Conservation (phyloP, 2,113 vertebrate genomes). For the Xyliphius kryptos region DNA sequence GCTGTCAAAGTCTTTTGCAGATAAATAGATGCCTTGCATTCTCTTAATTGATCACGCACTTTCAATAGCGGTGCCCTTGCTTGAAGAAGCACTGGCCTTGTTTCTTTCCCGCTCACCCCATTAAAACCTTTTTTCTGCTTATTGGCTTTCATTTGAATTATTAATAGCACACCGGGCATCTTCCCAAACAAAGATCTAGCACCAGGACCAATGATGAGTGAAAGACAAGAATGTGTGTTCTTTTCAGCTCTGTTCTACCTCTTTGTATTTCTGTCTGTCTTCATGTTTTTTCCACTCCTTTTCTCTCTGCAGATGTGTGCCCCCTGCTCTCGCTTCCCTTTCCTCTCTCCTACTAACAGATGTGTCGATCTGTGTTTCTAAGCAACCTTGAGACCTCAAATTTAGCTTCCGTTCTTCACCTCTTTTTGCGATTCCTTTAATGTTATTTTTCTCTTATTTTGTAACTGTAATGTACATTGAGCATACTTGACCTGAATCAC, state of each 20-base stretch:
- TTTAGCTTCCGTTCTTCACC: constrained; percentile 13
- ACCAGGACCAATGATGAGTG: constrained; percentile 14
- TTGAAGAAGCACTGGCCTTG: constrained; percentile 31
- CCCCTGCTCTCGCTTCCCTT: constrained; percentile 40
- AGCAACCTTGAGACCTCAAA: constrained; percentile 31
- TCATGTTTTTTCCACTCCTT: too few species aligned
- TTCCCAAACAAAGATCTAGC: constrained; percentile 11
- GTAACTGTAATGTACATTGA: not conserved
- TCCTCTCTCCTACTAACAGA: constrained; percentile 28
- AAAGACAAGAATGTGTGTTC: constrained; percentile 5
- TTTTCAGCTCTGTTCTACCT: not conserved
- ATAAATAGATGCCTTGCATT: not conserved
- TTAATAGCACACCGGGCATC: constrained; percentile 22
- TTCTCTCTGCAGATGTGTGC: constrained; percentile 43
- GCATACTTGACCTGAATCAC: constrained; percentile 24
- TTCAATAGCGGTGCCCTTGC: constrained; percentile 34
- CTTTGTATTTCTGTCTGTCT: too few species aligned
- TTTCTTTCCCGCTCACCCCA: constrained; percentile 22
- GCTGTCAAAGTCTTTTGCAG: too few species aligned
- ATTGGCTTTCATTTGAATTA: constrained; percentile 42
- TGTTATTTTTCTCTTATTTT: not conserved
- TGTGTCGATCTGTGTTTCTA: constrained; percentile 35
- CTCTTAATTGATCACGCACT: constrained; percentile 62
- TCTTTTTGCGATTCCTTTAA: not conserved
- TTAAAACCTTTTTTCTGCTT: constrained; percentile 33